Percentiles rank a stretch among this genome's conserved stretches.
Conservation (phyloP, 1,140 invertebrate genomes). For the Drosophila persimilis region DNA sequence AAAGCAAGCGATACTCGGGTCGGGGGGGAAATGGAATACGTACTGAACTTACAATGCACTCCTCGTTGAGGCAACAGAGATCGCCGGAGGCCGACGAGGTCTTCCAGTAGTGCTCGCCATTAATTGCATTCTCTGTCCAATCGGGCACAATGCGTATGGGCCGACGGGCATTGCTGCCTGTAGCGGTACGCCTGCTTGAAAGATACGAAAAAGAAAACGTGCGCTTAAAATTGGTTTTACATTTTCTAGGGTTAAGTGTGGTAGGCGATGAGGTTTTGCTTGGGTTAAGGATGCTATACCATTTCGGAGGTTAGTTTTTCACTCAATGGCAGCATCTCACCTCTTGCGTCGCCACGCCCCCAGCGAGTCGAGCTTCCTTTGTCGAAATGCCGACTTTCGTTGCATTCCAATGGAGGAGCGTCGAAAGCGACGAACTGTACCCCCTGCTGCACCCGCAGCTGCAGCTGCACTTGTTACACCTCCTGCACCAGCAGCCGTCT, state of each 20-base stretch:
- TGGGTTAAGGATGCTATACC: no score
- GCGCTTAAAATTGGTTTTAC: no score
- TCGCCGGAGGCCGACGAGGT: constrained; percentile 94
- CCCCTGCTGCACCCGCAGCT: constrained; percentile 5
- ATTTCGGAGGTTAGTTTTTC: neutral
- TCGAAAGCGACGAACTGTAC: constrained; percentile 66
- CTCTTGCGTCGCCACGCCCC: constrained; percentile 73
- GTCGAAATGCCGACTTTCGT: constrained; percentile 75
- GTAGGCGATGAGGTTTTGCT: no score
- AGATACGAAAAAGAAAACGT: constrained; percentile 5
- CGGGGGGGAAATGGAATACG: no score
- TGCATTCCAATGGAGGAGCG: constrained; percentile 81
- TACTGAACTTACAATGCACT: constrained; percentile 91
- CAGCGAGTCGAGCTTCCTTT: constrained; percentile 77
- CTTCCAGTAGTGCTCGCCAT: constrained; percentile 94
- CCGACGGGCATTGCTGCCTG: constrained; percentile 83
- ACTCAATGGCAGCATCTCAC: constrained; percentile 51
- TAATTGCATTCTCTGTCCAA: constrained; percentile 90
- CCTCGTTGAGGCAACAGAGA: constrained; percentile 95
- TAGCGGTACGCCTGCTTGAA: constrained; percentile 84
- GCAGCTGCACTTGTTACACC: neutral
- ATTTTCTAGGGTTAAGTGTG: neutral
- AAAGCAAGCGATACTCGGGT: no score
- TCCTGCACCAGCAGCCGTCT: constrained; percentile 9
- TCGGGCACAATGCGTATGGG: constrained; percentile 91